A percentile compares a stretch with the other conserved stretches of the same genome.
These are phyloP conservation scores for Odontesthes bonariensis DNA, from an alignment of 2,113 vertebrate genomes.

Conservation along the genomic window DNA sequence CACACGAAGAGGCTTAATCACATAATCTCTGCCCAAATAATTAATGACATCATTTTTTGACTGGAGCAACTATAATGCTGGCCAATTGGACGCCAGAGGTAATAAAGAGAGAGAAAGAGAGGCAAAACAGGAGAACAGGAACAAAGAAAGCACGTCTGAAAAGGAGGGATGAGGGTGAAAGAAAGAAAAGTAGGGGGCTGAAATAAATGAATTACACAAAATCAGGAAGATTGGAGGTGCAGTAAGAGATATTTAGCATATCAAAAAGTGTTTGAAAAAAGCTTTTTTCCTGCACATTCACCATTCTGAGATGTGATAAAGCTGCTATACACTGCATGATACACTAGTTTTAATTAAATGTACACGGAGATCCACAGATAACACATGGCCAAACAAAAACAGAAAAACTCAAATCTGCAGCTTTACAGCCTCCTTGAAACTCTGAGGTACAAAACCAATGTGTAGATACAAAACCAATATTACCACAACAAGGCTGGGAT, in stretches of 20 bases:
- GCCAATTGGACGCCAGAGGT: conserved; percentile 58
- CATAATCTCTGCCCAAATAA: conserved; percentile 74
- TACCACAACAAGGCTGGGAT: neutral
- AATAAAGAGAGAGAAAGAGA: conserved; percentile 30
- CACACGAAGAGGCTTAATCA: conserved; percentile 55
- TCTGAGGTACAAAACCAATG: neutral
- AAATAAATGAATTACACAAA: neutral
- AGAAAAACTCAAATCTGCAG: neutral
- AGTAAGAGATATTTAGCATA: neutral
- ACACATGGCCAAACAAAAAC: conserved; percentile 1
- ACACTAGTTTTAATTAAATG: neutral
- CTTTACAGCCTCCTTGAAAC: neutral
- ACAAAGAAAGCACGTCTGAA: conserved; percentile 45
- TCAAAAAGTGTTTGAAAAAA: neutral
- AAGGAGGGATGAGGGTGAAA: neutral
- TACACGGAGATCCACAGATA: neutral
- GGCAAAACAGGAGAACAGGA: conserved; percentile 9
- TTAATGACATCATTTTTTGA: conserved; percentile 73
- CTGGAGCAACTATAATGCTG: conserved; percentile 15
- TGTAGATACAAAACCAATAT: neutral
- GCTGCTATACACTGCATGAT: neutral
- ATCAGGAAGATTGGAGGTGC: neutral
- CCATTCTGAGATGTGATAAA: neutral
- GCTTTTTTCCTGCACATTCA: neutral
- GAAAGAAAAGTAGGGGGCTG: neutral